Conservation (phyloP, 2,113 vertebrate species). For the Notothenia coriiceps region DNA sequence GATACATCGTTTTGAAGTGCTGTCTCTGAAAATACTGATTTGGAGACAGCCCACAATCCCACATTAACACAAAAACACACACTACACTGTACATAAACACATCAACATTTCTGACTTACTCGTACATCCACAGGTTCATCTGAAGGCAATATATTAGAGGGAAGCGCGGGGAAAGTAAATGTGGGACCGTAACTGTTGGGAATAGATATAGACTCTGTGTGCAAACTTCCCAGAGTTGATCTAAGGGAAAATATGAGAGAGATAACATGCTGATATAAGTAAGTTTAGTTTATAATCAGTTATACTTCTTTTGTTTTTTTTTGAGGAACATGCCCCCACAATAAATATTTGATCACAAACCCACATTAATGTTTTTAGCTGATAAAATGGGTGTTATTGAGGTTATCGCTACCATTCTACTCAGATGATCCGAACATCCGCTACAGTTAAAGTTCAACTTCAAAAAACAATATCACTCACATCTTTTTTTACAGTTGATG, state of each 20-base stretch:
- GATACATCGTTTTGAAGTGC: not conserved
- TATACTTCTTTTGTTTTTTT: not conserved
- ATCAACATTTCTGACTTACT: slow-evolving; percentile 35
- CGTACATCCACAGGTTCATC: slow-evolving; percentile 55
- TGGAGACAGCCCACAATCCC: not conserved
- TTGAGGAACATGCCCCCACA: too few relatives aligned
- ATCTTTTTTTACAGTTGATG: too few relatives aligned
- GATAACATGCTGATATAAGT: not conserved
- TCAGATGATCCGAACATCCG: too few relatives aligned
- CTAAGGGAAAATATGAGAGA: slow-evolving; percentile 54
- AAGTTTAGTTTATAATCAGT: not conserved
- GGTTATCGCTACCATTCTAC: too few relatives aligned
- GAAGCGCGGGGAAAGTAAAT: slow-evolving; percentile 86
- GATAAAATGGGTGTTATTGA: too few relatives aligned
- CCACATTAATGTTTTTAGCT: not conserved
- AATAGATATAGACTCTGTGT: slow-evolving; percentile 66
- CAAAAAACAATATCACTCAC: too few relatives aligned
- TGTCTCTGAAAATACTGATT: not conserved
- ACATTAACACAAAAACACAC: not conserved
- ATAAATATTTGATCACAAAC: not conserved
- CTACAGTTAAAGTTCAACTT: too few relatives aligned
- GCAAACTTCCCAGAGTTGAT: slow-evolving; percentile 56
- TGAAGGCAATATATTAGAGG: slow-evolving; percentile 5
- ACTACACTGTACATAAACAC: not conserved
- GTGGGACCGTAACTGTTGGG: slow-evolving; percentile 66